Conservation (phyloP, 1,140 invertebrate species). For the Leptestheria dahalacensis region DNA sequence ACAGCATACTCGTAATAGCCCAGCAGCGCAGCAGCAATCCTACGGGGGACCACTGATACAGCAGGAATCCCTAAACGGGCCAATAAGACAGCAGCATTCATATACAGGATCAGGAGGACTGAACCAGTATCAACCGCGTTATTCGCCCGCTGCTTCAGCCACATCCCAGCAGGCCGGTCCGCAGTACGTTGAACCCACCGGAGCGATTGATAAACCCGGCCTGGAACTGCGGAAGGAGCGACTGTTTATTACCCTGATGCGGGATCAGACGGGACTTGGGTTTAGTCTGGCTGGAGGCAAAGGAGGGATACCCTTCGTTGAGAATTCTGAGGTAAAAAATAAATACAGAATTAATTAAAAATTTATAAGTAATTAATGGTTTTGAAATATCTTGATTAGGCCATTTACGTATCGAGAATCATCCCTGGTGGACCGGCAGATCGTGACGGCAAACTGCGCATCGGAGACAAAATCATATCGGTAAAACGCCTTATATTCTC, state of each 20-base stretch:
- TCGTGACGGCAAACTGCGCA: constrained; percentile 76
- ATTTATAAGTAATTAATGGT: constrained; percentile 16
- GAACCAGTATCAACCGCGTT: too few relatives aligned
- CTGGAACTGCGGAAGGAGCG: constrained; percentile 31
- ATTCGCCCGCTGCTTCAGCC: too few relatives aligned
- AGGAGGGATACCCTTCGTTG: constrained; percentile 67
- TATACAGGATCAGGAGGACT: too few relatives aligned
- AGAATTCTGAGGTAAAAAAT: constrained; percentile 39
- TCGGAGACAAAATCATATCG: constrained; percentile 84
- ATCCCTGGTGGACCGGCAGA: constrained; percentile 82
- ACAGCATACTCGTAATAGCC: too few relatives aligned
- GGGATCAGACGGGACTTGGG: constrained; percentile 77
- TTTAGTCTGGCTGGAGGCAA: constrained; percentile 92
- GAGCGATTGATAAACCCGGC: background rate
- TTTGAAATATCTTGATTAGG: constrained; percentile 35
- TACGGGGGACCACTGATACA: too few relatives aligned
- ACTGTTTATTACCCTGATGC: constrained; percentile 72
- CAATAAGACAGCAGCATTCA: too few relatives aligned
- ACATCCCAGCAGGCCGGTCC: too few relatives aligned
- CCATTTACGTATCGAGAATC: constrained; percentile 83
- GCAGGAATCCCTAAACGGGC: too few relatives aligned
- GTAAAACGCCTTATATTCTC: constrained; percentile 42
- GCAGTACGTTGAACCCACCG: too few relatives aligned
- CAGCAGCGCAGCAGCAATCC: too few relatives aligned
- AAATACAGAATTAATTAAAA: too few relatives aligned